Conservation (phyloP, 53 echinoderm and acorn worm species). For the Arbacia lixula region DNA sequence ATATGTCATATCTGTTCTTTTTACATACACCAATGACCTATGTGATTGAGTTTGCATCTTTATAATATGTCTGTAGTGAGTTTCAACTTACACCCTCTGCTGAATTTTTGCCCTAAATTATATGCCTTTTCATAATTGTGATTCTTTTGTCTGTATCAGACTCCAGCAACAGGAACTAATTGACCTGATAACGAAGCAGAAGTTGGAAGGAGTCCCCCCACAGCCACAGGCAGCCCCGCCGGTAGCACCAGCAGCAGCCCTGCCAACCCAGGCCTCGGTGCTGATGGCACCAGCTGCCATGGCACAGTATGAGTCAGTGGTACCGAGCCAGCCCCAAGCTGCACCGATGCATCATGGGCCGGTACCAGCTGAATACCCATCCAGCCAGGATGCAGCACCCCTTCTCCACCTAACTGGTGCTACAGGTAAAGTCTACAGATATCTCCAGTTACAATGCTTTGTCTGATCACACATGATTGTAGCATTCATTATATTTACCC, state of each 20-base stretch:
- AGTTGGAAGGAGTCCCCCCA: conserved; percentile 6
- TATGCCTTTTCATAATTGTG: no score
- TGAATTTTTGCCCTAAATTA: no score
- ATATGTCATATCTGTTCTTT: no score
- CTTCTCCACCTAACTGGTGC: conserved; percentile 37
- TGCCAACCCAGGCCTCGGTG: conserved; percentile 27
- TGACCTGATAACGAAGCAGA: conserved; percentile 33
- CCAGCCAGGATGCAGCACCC: no score
- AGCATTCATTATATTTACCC: no score
- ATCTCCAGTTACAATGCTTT: no score
- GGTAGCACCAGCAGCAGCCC: neutral
- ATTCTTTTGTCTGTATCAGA: conserved; percentile 5
- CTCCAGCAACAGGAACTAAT: conserved; percentile 34
- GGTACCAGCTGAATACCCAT: neutral
- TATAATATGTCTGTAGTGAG: no score
- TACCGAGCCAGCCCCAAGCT: conserved; percentile 13
- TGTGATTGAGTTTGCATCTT: no score
- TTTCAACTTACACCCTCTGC: no score
- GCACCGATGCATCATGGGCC: conserved; percentile 37
- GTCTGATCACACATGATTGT: no score
- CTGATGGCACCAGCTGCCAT: neutral
- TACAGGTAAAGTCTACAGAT: conserved; percentile 44
- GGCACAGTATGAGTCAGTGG: neutral
- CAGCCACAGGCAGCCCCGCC: neutral
- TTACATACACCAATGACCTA: no score